Conservation (phyloP, 35 echinoderm and acorn worm species). For the Strongylocentrotus purpuratus region DNA sequence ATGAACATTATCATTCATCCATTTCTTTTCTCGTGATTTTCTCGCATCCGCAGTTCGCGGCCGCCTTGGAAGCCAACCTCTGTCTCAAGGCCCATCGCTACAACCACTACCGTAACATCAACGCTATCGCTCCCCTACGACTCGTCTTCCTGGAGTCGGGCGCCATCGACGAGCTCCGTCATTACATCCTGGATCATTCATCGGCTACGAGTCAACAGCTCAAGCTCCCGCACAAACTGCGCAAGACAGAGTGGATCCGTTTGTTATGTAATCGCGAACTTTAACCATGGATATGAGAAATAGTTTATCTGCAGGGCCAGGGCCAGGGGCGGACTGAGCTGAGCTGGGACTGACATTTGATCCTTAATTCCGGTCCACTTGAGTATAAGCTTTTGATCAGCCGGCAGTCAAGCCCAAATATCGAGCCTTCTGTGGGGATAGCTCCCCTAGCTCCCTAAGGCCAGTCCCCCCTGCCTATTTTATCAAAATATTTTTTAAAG, state of each 20-base stretch:
- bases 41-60: not conserved
- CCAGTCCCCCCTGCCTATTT: too few species aligned
- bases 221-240: slow-evolving; percentile 38
- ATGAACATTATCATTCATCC: too few species aligned
- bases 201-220: slow-evolving; percentile 27
- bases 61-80: slow-evolving; percentile 30
- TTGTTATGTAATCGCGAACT: slow-evolving; percentile 29
- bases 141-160: not conserved
- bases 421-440: too few species aligned
- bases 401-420: too few species aligned
- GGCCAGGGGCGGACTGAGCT: too few species aligned
- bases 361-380: too few species aligned
- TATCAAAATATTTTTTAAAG: too few species aligned
- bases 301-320: too few species aligned
- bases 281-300: not conserved
- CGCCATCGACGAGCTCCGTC: not conserved
- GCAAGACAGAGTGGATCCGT: slow-evolving; percentile 38
- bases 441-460: too few species aligned
- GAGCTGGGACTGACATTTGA: too few species aligned
- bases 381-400: too few species aligned
- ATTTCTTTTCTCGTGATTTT: too few species aligned
- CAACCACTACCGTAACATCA: slow-evolving; percentile 17
- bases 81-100: not conserved
- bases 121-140: not conserved
- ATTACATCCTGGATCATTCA: slow-evolving; percentile 19